phyloP scores from a whole-genome alignment of 2,797 vertebrate genomes.

The Psittacula echo region DNA sequence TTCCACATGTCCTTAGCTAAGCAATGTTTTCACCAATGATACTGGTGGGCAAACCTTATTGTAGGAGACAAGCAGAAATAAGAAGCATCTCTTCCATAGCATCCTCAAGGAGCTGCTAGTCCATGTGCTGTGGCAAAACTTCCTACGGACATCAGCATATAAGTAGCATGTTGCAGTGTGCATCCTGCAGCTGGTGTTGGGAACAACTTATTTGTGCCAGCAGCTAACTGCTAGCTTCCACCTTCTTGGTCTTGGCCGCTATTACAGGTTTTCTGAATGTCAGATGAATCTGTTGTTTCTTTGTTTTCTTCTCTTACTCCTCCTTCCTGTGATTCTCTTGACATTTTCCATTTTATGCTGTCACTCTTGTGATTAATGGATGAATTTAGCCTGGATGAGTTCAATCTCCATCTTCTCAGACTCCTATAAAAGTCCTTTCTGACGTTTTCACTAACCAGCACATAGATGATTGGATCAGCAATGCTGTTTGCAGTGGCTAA shows the following conservation, averaged over 20 bases:
- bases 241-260: background rate
- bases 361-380: background rate
- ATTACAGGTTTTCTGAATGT: background rate
- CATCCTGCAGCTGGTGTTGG: background rate
- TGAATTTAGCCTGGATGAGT: background rate
- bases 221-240: background rate
- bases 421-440: constrained; percentile 76
- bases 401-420: constrained; percentile 52
- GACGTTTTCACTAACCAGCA: constrained; percentile 84
- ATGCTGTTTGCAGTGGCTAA: constrained; percentile 86
- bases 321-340: constrained; percentile 52
- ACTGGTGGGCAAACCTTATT: background rate
- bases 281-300: background rate
- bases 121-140: background rate
- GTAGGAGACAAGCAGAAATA: background rate
- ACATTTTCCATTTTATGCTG: constrained; percentile 30
- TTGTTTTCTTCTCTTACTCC: background rate
- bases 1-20: background rate
- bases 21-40: background rate
- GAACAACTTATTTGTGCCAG: background rate
- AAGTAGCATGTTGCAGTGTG: background rate
- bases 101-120: background rate
- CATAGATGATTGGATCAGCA: constrained; percentile 88
- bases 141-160: background rate
- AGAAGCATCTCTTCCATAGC: background rate